These are phyloP conservation scores for Perca fluviatilis DNA, from an alignment of 2,113 vertebrate species.

Conservation along the genomic window DNA sequence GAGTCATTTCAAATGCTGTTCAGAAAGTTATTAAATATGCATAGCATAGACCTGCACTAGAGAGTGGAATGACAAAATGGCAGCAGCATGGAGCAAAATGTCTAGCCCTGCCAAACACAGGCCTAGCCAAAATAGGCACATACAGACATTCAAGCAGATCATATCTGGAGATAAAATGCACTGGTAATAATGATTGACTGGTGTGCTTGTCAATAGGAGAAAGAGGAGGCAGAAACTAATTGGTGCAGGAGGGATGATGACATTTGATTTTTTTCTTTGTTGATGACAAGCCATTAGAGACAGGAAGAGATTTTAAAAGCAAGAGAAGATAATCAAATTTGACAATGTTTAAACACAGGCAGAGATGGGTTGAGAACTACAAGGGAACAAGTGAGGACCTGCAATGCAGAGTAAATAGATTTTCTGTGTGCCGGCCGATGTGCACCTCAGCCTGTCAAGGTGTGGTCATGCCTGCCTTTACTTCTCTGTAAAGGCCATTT, in stretches of 20 bases:
- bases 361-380: neutral
- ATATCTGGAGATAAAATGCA: neutral
- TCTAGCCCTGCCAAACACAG: conserved; percentile 5
- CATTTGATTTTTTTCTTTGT: neutral
- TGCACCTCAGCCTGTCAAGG: conserved; percentile 9
- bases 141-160: conserved; percentile 1
- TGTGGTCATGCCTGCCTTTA: conserved; percentile 6
- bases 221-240: neutral
- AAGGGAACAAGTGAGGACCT: conserved; percentile 29
- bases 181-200: neutral
- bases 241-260: neutral
- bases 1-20: conserved; percentile 55
- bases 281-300: neutral
- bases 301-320: neutral
- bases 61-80: conserved; percentile 59
- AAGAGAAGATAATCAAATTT: neutral
- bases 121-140: neutral
- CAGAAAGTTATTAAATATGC: conserved; percentile 81
- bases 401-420: conserved; percentile 7
- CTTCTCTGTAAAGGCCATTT: neutral
- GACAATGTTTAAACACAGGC: neutral
- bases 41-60: conserved; percentile 52
- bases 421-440: neutral
- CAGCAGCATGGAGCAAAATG: conserved; percentile 48
- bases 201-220: neutral